Evolutionary conservation across 1,140 invertebrate species (phyloP), one percentile per base, ranked within the genome.

Genomic region (Trinorchestia longiramus): DNA sequence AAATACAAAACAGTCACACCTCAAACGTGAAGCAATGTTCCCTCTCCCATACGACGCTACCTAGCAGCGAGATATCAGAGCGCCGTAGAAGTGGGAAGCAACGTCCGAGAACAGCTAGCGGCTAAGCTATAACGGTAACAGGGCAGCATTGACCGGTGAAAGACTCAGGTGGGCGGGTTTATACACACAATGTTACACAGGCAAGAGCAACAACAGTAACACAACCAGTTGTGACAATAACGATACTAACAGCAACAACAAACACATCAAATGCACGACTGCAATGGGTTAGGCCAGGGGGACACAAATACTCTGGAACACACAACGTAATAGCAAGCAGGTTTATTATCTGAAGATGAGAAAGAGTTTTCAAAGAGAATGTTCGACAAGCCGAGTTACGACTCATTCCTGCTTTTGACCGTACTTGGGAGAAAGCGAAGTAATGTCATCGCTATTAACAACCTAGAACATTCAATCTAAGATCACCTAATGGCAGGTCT

Each of bases 181-280:
- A 94, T 94, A 94, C 92, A 94, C 92, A 94, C 44, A 45, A 94
- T 90, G 88, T 90, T 90, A 90, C 88, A 90, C 88, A 90, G 88
- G 88, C 88, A 90, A 90, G n/a, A 90, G 43, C 88, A 90, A 90
- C 88, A 90, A 90, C 23, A 90, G 88, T 90, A 87, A 87, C 87
- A 15, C 87, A 8, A 90, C 41, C 3, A 90, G 28, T 42, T 90
- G 43, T 42, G 43, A 90, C 88, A 90, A 90, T 41, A 90, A 42
- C 88, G 43, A 90, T 28, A 43, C 88, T 43, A 90, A 41, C 43
- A 42, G 43, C 88, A 90, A n/a, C 36, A n/a, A 90, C 88, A 90
- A 42, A 43, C 88, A 90, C 88, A 90, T 36, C 88, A 90, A 42
- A 77, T 77, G 62, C 62, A 42, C 41, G 36, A 41, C 88, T 42